phyloP scores from a whole-genome alignment of 2,113 vertebrate genomes.

The Spheniscus mendiculus region DNA sequence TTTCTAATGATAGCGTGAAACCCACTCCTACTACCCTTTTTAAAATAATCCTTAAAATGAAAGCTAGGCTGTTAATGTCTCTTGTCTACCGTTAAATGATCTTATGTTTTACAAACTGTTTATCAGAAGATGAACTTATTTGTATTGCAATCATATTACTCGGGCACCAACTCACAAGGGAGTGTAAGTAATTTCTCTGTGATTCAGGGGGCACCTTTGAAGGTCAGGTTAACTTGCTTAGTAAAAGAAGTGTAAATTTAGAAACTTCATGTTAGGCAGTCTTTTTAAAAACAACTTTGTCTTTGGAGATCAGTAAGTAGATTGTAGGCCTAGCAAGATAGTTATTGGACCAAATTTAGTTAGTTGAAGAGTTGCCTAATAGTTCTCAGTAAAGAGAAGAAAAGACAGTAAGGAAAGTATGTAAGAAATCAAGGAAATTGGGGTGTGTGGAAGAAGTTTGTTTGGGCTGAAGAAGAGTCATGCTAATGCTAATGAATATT shows the following conservation, averaged over 20 bases:
- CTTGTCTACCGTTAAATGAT: neutral
- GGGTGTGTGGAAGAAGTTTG: neutral
- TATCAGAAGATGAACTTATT: neutral
- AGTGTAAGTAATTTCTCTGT: neutral
- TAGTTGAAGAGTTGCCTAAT: neutral
- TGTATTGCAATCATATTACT: neutral
- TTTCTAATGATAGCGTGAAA: neutral
- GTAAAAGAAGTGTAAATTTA: neutral
- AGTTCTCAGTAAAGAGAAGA: neutral
- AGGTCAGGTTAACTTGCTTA: neutral
- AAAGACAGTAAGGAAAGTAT: neutral
- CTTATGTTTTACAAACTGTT: neutral
- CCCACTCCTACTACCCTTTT: neutral
- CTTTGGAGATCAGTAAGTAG: neutral
- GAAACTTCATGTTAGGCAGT: neutral
- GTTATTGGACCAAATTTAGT: neutral
- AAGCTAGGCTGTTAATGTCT: neutral
- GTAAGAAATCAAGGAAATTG: neutral
- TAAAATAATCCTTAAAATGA: neutral
- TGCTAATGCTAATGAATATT: neutral
- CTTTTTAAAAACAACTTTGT: neutral
- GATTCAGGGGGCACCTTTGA: neutral
- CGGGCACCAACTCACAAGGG: rapidly evolving
- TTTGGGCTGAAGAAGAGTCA: neutral
- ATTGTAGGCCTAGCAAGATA: neutral